Evolutionary conservation across 2,797 vertebrate genomes (phyloP).

Genomic region (Protonibea diacanthus): DNA sequence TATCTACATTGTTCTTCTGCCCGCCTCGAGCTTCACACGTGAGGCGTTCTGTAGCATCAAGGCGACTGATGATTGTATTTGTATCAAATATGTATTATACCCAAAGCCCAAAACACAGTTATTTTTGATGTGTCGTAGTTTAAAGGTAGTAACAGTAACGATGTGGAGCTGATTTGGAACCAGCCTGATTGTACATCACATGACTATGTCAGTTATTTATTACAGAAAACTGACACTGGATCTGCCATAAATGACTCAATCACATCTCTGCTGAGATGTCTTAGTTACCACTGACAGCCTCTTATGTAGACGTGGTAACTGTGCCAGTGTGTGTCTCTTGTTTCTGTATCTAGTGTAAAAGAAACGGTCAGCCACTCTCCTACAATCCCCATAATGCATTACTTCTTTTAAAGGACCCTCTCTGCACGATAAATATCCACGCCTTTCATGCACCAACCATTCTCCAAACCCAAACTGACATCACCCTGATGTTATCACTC

Average conservation of each 20-base stretch:
- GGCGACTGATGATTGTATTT: not conserved
- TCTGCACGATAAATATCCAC: not conserved
- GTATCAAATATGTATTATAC: slow-evolving; percentile 1
- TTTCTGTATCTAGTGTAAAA: not conserved
- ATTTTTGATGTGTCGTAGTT: not conserved
- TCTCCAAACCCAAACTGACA: not conserved
- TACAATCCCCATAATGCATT: slow-evolving; percentile 7
- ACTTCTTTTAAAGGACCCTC: not conserved
- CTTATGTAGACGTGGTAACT: not conserved
- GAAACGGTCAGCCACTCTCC: not conserved
- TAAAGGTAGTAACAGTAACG: not conserved
- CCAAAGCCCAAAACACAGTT: not conserved
- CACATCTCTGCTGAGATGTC: not conserved
- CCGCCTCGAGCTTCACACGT: slow-evolving; percentile 11
- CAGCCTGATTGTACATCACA: not conserved
- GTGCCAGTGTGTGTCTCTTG: not conserved
- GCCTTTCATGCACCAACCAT: not conserved
- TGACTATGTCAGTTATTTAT: not conserved
- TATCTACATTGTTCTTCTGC: slow-evolving; percentile 41
- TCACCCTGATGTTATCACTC: not conserved
- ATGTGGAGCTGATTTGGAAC: not conserved
- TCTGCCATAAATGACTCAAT: not conserved
- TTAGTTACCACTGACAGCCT: not conserved
- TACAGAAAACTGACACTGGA: not conserved
- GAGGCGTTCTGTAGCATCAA: not conserved